A percentile compares a stretch with the other conserved stretches of the same genome.
Conservation (phyloP, 2,797 vertebrate species). For the Micromesistius poutassou region DNA sequence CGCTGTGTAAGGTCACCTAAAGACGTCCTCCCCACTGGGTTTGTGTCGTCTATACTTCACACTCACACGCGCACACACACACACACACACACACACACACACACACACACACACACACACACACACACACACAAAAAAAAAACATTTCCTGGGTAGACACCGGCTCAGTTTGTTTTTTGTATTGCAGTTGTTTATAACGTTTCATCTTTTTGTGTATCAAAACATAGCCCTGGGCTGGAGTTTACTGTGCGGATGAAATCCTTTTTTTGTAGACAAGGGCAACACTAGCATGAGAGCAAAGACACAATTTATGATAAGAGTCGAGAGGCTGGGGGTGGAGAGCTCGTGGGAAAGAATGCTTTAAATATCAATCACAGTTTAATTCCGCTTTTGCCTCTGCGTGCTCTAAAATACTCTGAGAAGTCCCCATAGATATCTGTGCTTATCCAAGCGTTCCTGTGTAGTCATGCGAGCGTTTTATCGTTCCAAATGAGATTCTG, state of each 20-base stretch:
- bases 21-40: conserved; percentile 33
- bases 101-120: too few species aligned
- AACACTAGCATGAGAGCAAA: conserved; percentile 54
- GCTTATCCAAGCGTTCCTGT: conserved; percentile 50
- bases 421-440: conserved; percentile 60
- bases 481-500: conserved; percentile 62
- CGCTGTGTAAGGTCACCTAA: conserved; percentile 25
- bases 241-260: conserved; percentile 47
- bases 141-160: conserved; percentile 19
- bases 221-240: conserved; percentile 35
- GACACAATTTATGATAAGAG: conserved; percentile 68
- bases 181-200: background rate
- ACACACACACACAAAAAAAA: background rate
- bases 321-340: conserved; percentile 43
- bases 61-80: too few species aligned
- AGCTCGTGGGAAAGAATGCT: conserved; percentile 68
- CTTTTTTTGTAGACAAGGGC: conserved; percentile 62
- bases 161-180: conserved; percentile 21
- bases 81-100: too few species aligned
- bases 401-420: conserved; percentile 59
- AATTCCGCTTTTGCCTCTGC: conserved; percentile 41
- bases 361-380: conserved; percentile 64
- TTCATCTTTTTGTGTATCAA: conserved; percentile 2
- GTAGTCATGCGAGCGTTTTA: conserved; percentile 60
- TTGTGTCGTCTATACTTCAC: conserved; percentile 10